Conservation (phyloP, 1,140 invertebrate species). For the Pentalonia nigronervosa region DNA sequence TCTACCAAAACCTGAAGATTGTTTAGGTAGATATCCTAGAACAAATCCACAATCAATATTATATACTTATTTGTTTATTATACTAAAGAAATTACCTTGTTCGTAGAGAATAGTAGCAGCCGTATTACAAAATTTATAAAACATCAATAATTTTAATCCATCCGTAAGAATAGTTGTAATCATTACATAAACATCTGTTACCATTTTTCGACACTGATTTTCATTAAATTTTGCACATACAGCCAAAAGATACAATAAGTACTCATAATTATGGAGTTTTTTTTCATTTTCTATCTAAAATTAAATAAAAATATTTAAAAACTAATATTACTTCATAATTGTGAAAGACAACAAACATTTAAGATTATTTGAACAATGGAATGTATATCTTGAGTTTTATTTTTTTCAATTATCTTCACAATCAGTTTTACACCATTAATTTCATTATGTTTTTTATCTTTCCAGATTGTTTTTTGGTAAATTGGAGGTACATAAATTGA, state of each 20-base stretch:
- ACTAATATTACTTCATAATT: neutral
- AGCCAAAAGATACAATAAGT: neutral
- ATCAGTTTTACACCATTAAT: neutral
- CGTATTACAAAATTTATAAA: neutral
- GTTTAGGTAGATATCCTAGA: neutral
- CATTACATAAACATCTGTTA: neutral
- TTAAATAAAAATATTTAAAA: neutral
- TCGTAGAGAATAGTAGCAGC: neutral
- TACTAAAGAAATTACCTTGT: neutral
- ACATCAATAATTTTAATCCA: slow-evolving; percentile 14
- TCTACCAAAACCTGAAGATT: neutral
- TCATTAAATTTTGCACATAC: neutral
- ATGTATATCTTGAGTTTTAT: neutral
- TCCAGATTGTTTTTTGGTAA: neutral
- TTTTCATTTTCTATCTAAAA: neutral
- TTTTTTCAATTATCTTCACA: neutral
- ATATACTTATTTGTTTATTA: neutral
- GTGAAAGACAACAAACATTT: neutral
- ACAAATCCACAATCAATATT: neutral
- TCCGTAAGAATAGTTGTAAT: neutral
- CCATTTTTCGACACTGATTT: neutral
- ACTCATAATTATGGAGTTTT: neutral
- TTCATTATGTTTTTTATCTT: neutral
- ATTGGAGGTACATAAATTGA: neutral
- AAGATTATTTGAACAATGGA: slow-evolving; percentile 21